phyloP scores from a whole-genome alignment of 2,113 vertebrate genomes.

The Australoheros scitulus region DNA sequence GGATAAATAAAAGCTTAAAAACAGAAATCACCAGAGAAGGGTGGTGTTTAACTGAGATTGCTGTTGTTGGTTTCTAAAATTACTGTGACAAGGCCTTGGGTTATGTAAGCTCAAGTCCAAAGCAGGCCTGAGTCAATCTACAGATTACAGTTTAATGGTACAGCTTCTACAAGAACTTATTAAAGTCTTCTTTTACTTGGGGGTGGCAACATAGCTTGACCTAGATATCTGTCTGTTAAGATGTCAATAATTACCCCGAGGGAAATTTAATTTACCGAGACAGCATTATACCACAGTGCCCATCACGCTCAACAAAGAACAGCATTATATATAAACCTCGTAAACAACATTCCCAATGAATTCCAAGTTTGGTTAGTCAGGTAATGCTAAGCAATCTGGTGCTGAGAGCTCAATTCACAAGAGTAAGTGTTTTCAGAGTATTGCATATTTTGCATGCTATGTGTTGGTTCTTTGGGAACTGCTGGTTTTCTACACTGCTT shows the following conservation, averaged over 20 bases:
- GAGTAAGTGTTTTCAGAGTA: background rate
- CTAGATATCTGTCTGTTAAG: constrained; percentile 12
- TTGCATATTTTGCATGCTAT: background rate
- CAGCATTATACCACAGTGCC: constrained; percentile 22
- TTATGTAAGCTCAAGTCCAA: constrained; percentile 16
- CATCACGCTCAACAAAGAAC: constrained; percentile 21
- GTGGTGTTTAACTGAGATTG: constrained; percentile 11
- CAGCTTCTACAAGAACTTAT: background rate
- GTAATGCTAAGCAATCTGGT: background rate
- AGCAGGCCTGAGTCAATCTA: background rate
- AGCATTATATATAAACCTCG: constrained; percentile 16
- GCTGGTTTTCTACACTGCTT: background rate
- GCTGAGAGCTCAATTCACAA: background rate
- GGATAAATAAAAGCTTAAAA: constrained; percentile 29
- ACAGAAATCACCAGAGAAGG: constrained; percentile 17
- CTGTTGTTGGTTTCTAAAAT: constrained; percentile 24
- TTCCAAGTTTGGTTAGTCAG: constrained; percentile 13
- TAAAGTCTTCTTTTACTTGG: constrained; percentile 9
- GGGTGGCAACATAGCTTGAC: background rate
- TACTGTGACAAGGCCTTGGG: constrained; percentile 15
- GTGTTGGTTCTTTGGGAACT: background rate
- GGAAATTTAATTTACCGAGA: constrained; percentile 45
- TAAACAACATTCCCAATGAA: constrained; percentile 53
- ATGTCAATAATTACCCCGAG: constrained; percentile 19
- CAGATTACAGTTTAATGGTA: constrained; percentile 11